These are phyloP conservation scores for Hydrocynus forskahlii DNA, from an alignment of 2,797 vertebrate genomes.

Conservation along the genomic window DNA sequence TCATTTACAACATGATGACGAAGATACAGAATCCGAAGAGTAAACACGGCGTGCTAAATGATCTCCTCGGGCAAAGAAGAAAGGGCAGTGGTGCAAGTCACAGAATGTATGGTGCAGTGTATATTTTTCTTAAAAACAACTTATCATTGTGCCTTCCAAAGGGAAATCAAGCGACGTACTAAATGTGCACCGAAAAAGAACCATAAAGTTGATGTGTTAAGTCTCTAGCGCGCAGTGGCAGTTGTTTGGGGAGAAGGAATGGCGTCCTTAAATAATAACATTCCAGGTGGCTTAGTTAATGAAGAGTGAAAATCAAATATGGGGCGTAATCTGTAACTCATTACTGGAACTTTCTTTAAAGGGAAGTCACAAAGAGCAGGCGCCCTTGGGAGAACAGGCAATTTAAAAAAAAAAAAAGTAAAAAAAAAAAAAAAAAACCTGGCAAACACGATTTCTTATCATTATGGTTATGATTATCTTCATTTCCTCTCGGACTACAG, in stretches of 20 bases:
- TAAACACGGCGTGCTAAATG: background rate
- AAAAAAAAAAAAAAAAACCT: constrained; percentile 27
- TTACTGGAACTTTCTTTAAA: constrained; percentile 83
- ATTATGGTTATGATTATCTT: constrained; percentile 57
- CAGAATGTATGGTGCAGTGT: background rate
- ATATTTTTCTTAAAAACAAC: background rate
- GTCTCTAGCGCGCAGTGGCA: constrained; percentile 77
- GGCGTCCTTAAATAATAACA: constrained; percentile 83
- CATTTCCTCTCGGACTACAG: constrained; percentile 54
- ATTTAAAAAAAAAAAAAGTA: background rate
- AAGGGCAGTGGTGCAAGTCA: too few relatives aligned
- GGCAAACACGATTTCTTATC: constrained; percentile 56
- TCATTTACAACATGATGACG: background rate
- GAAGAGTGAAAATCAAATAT: constrained; percentile 88
- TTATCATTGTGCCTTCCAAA: background rate
- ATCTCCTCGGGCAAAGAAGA: too few relatives aligned
- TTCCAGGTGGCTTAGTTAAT: constrained; percentile 88
- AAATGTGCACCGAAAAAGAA: constrained; percentile 59
- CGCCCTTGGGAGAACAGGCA: constrained; percentile 67
- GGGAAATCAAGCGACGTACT: constrained; percentile 7
- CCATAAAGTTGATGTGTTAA: constrained; percentile 79
- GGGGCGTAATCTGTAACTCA: constrained; percentile 82
- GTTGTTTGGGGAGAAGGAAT: constrained; percentile 83
- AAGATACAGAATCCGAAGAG: background rate
- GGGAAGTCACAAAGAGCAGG: constrained; percentile 75